Percentiles rank a stretch among this genome's conserved stretches.
Evolutionary conservation across 2,113 vertebrate genomes (phyloP).

Genomic region (Rhinogobius similis): DNA sequence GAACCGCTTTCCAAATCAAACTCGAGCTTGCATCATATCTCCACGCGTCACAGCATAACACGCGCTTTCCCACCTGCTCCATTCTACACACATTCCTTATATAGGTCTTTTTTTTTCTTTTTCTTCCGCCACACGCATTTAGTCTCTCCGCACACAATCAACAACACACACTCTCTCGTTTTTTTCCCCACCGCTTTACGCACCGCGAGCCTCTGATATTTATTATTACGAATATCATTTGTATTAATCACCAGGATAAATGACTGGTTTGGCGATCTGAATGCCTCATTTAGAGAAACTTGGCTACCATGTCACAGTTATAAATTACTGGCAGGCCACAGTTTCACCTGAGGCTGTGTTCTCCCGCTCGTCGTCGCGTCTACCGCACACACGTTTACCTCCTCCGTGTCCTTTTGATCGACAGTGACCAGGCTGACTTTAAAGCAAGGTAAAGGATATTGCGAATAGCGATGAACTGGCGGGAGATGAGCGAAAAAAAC

Average conservation of each 20-base stretch:
- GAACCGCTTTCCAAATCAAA: neutral
- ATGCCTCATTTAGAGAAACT: constrained; percentile 99
- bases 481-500: neutral
- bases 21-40: neutral
- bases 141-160: constrained; percentile 19
- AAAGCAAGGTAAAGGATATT: neutral
- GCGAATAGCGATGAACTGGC: neutral
- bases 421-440: constrained; percentile 76
- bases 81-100: neutral
- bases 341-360: constrained; percentile 91
- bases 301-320: constrained; percentile 99
- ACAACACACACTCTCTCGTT: constrained; percentile 11
- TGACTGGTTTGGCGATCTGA: constrained; percentile 99
- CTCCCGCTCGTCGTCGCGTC: constrained; percentile 14
- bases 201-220: constrained; percentile 87
- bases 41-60: constrained; percentile 1
- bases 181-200: constrained; percentile 68
- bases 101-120: neutral
- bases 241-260: constrained; percentile 99
- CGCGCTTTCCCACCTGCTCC: neutral
- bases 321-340: constrained; percentile 95
- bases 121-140: neutral
- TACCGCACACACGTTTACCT: constrained; percentile 69
- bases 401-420: constrained; percentile 50
- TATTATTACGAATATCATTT: constrained; percentile 99